Evolutionary conservation across 2,113 vertebrate genomes (phyloP), one percentile per base, ranked within the genome.

Genomic region (Sialia sialis): DNA sequence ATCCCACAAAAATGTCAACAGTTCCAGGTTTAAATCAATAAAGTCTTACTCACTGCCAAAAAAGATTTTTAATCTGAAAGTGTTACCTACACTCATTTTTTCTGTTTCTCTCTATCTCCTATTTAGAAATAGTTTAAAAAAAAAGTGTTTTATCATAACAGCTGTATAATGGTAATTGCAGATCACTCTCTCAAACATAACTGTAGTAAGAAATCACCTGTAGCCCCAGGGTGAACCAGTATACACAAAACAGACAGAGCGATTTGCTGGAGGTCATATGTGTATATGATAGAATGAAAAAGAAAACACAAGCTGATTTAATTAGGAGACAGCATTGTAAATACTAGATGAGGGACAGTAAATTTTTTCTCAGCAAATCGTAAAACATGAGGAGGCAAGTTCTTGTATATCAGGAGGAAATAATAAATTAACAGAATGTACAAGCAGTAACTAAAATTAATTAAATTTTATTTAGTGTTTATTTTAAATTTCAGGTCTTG

Each of bases 21-120:
- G 84, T 79, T 96, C 69, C 91, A 87, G 66, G 52, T 89, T 94
- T 94, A 94, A 94, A 94, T 81, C 87, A 89, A 87, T 84, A 51
- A 91, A 82, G 41, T 27, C 48, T 82, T 88, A 91, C 46, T 70
- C 62, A 22, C 23, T 87, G 91, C 91, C 94, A 94, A 84, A 83
- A 91, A 94, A 73, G 52, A 91, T 87, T 92, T 96, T 94, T 95
- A 75, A 94, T 89, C 55, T 56, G 52, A 4, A 81, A 74, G 38
- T 22, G 23, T 94, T 89, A 92, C 83, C 81, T 79, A 66, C 11
- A 41, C 13, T 92, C 44, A 27, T 86, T 63, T 76, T 56, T 89
- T 74, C 80, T 62, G 41, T 62, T 91, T 87, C 73, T 46, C 15
- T 76, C 32, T 30, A 89, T 25, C 30, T 89, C 30, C 26, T 89